Base-by-base conservation (phyloP, 1,140 invertebrate genomes). In the Thaumatotibia leucotreta region DNA sequence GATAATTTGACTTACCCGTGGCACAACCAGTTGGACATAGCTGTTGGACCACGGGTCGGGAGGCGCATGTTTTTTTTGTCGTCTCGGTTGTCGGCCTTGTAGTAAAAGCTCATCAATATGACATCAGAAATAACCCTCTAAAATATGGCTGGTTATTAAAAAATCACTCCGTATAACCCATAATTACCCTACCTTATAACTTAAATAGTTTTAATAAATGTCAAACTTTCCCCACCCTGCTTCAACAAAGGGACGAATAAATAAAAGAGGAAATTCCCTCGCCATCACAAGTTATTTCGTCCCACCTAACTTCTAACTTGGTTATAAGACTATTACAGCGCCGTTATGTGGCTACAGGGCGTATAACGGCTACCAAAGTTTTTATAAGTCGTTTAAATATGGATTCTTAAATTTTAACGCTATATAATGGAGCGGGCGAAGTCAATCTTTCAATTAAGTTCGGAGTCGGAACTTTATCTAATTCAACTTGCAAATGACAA, bases 401-500 rank as follows among this genome's bases (percentile, higher is more conserved):
- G 52, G 24, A 29, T 58, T 58, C 23, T 24, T 27, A 54, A 58
- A 27, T 14, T 58, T 29, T 52, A 27, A 52, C 24, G 24, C 4
- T 11, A 54, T 11, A 54, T 54, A 54, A 54, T 14, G 52, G 52
- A 11, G 23, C 11, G 31, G 31, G 31, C 2, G 17, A 29, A 27
- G 52, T 31, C 24, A 58, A 58, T 58, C 52, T 58, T 58, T 58
- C 52, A 58, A 58, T 58, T 58, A 29, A 29, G 52, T 31, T 58
- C 17, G 20, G 11, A 58, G 52, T 58, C 14, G 3, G 24, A 27
- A 58, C 52, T 29, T 58, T 58, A 14, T 58, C n/a, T 58, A 58
- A 58, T 58, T 14, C 52, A 27, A 58, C 52, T 58, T 58, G 52
- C 52, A 58, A 58, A 58, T 58, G 24, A 58, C 52, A 58, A 58